phyloP scores from a whole-genome alignment of 2,888 invertebrate species.

The Apamea sordens region DNA sequence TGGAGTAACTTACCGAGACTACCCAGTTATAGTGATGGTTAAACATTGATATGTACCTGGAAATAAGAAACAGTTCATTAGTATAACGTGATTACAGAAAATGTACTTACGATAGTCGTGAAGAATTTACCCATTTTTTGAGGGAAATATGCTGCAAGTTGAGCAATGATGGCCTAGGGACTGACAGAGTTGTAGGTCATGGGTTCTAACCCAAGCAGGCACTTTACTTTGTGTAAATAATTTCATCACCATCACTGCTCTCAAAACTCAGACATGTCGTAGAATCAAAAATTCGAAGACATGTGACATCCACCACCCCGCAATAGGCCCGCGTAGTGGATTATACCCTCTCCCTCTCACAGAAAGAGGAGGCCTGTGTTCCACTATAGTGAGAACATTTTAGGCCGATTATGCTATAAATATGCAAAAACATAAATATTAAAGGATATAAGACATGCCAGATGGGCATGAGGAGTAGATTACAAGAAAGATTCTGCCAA shows the following conservation, averaged over 20 bases:
- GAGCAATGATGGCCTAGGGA: not conserved
- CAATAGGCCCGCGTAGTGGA: not conserved
- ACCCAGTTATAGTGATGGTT: not conserved
- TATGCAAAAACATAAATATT: not conserved
- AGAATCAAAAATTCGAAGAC: not conserved
- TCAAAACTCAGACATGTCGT: not conserved
- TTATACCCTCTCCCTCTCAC: too few species aligned
- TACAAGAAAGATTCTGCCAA: too few species aligned
- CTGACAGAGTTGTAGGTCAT: too few species aligned
- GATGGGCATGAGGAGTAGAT: not conserved
- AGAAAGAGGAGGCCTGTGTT: not conserved
- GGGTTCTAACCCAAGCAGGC: too few species aligned
- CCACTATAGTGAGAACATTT: too few species aligned
- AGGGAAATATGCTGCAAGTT: not conserved
- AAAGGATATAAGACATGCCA: not conserved
- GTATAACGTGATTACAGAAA: not conserved
- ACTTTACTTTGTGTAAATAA: too few species aligned
- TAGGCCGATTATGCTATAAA: too few species aligned
- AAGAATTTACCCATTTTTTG: not conserved
- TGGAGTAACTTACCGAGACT: slow-evolving; percentile 53
- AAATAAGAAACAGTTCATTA: slow-evolving; percentile 52
- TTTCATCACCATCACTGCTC: too few species aligned
- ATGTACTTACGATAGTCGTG: not conserved
- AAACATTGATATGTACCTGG: slow-evolving; percentile 56
- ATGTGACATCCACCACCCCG: not conserved